Evolutionary conservation across 2,113 vertebrate species (phyloP), one percentile per base, ranked within the genome.

Genomic region (Galemys pyrenaicus): DNA sequence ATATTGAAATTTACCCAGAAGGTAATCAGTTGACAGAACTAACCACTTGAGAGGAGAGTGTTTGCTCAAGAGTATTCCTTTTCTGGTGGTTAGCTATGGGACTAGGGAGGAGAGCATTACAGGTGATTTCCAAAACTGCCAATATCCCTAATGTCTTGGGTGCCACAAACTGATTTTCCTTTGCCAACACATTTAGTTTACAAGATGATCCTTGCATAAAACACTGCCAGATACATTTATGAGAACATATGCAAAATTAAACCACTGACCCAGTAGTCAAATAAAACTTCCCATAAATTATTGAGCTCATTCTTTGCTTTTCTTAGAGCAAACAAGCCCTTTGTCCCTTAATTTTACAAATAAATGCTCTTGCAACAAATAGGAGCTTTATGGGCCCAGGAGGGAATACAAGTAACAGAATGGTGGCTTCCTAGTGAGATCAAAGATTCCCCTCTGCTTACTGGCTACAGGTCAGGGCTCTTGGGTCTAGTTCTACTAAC

Each of bases 201-300:
- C 94, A 94, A 95, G 96, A 92, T 41, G 71, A 93, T 67, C 51
- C 37, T 86, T 44, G 2, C 79, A 94, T 92, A 90, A 96, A 96
- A 95, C 62, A 88, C 95, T 70, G 92, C 44, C 79, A 64, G 84
- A 91, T 95, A 94, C 93, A 60, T 97, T 96, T 96, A 96, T 65
- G 84, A 89, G 87, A 96, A 91, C 87, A 94, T 92, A 91, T 93
- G 87, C 84, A 78, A 95, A 96, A 96, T 96, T 94, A 96, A 96
- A 93, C 62, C 89, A 79, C 62, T 92, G 92, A 95, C 93, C 89
- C 87, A 89, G 86, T 62, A 95, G 89, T 96, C 89, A 94, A 95
- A 95, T 96, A 95, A 96, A 96, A 97, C 8, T 51, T 96, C 67
- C 35, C 73, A 91, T 96, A 92, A 96, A 92, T 84, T 71, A 65